Percentiles rank a stretch among this genome's conserved stretches.
Evolutionary conservation across 2,888 invertebrate species (phyloP).

Genomic region (Ommatoiulus sabulosus): DNA sequence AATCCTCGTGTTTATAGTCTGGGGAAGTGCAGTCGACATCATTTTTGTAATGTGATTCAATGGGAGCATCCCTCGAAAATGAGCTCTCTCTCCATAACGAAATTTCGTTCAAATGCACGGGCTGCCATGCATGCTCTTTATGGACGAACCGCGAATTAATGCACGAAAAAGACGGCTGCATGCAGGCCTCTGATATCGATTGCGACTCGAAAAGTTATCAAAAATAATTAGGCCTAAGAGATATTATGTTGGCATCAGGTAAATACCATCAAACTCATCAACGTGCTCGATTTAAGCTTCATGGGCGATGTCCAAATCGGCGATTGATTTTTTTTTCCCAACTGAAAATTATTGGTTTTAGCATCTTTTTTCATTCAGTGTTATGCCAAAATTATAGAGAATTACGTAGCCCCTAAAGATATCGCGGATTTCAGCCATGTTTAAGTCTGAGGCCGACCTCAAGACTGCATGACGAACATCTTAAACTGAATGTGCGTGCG

Average conservation of each 20-base stretch:
- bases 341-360: not conserved
- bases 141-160: constrained; percentile 39
- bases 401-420: too few relatives aligned
- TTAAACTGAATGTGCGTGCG: too few relatives aligned
- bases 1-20: constrained; percentile 45
- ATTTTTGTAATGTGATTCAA: constrained; percentile 51
- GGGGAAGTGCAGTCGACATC: constrained; percentile 45
- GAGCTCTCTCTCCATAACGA: constrained; percentile 37
- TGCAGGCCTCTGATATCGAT: not conserved
- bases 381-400: not conserved
- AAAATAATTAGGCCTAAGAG: constrained; percentile 31
- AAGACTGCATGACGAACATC: too few relatives aligned
- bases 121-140: constrained; percentile 2
- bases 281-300: too few relatives aligned
- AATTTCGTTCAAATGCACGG: constrained; percentile 25
- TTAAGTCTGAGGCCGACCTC: too few relatives aligned
- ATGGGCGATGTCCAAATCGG: constrained; percentile 9
- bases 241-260: constrained; percentile 43
- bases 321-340: not conserved
- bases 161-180: constrained; percentile 24
- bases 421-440: too few relatives aligned
- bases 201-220: constrained; percentile 36
- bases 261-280: constrained; percentile 16
- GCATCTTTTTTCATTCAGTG: not conserved
- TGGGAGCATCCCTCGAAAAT: constrained; percentile 21